A percentile compares a stretch with the other conserved stretches of the same genome.
These are phyloP conservation scores for Morinoia aosen DNA, from an alignment of 2,888 invertebrate genomes.

Conservation along the genomic window DNA sequence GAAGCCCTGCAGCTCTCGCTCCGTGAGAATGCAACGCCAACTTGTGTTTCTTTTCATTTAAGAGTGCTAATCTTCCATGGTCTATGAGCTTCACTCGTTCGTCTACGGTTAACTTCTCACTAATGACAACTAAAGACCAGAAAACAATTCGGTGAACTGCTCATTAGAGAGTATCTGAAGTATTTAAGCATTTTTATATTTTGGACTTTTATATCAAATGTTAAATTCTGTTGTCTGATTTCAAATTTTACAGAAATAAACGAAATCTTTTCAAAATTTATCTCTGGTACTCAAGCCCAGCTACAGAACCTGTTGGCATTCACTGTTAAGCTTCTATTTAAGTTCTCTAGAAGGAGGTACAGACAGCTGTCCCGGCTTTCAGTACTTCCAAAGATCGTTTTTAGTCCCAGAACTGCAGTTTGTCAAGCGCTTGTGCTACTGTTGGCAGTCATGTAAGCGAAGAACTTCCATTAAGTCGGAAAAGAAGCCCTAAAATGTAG, in stretches of 20 bases:
- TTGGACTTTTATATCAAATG: background rate
- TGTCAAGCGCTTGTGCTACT: background rate
- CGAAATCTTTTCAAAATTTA: background rate
- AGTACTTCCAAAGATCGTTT: background rate
- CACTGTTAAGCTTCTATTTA: background rate
- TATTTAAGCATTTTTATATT: background rate
- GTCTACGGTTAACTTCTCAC: background rate
- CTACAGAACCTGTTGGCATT: background rate
- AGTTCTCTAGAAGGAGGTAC: background rate
- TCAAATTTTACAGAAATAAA: background rate
- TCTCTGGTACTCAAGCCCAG: background rate
- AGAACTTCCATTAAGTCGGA: background rate
- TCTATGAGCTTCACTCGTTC: background rate
- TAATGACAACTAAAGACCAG: background rate
- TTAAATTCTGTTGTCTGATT: background rate
- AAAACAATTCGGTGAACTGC: background rate
- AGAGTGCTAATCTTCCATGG: constrained; percentile 23
- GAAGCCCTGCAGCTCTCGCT: constrained; percentile 23
- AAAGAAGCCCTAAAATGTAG: background rate
- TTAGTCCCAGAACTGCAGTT: background rate
- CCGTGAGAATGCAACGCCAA: constrained; percentile 14
- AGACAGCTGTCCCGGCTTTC: background rate
- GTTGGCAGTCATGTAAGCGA: background rate
- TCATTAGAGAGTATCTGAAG: background rate
- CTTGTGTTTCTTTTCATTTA: background rate